Percentiles rank a stretch among this genome's conserved stretches.
Conservation (phyloP, 2,113 vertebrate genomes). For the Platichthys stellatus region DNA sequence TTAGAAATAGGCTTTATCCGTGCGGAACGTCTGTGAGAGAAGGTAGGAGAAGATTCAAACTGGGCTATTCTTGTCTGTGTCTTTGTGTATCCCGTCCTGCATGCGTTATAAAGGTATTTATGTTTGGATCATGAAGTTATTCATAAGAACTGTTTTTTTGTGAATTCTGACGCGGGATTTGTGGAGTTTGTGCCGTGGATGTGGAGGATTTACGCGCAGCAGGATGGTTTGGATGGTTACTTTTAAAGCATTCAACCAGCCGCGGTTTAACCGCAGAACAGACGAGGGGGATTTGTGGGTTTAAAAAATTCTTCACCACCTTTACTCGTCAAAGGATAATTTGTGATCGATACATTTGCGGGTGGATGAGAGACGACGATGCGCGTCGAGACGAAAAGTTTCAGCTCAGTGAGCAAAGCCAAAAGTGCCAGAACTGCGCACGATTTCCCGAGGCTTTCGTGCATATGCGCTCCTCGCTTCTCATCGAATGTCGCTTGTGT, state of each 20-base stretch:
- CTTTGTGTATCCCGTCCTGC: not conserved
- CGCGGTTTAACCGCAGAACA: constrained; percentile 18
- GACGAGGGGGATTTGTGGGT: not conserved
- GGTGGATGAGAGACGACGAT: constrained; percentile 10
- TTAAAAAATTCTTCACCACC: not conserved
- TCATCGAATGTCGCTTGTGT: not conserved
- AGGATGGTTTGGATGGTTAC: constrained; percentile 36
- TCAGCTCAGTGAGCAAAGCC: constrained; percentile 24
- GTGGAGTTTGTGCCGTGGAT: constrained; percentile 35
- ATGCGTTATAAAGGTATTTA: not conserved
- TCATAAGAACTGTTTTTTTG: not conserved
- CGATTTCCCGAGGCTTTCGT: not conserved
- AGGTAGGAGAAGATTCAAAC: constrained; percentile 64
- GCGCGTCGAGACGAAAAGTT: constrained; percentile 68
- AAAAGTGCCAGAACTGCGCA: not conserved
- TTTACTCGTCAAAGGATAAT: not conserved
- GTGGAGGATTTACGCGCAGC: constrained; percentile 24
- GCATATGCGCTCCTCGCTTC: not conserved
- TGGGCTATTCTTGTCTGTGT: not conserved
- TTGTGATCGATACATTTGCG: not conserved
- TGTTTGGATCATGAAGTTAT: constrained; percentile 20
- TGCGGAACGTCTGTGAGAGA: constrained; percentile 37
- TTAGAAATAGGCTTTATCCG: constrained; percentile 17
- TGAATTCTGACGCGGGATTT: not conserved
- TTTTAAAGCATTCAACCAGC: constrained; percentile 23